These are phyloP conservation scores for Pteronotus mesoamericanus DNA, from an alignment of 2,797 vertebrate species.

Conservation along the genomic window DNA sequence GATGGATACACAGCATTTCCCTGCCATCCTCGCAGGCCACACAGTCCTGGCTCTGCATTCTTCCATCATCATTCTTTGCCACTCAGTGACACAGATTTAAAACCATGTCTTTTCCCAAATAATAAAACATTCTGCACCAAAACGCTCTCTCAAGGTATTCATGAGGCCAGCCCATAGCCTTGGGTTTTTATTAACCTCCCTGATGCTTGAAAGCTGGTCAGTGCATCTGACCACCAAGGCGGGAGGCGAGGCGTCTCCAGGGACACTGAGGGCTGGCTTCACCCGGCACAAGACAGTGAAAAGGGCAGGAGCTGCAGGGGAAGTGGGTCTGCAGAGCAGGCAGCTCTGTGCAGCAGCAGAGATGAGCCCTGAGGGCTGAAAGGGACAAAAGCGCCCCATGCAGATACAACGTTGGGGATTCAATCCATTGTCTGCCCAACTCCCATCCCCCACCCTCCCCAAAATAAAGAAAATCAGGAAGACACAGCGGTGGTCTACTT, in stretches of 20 bases:
- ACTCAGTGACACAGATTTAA: background rate
- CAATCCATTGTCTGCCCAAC: background rate
- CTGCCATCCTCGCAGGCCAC: background rate
- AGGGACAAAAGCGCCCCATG: background rate
- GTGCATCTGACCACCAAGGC: background rate
- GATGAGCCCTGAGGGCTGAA: background rate
- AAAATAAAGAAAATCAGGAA: background rate
- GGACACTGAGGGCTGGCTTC: background rate
- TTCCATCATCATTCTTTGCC: rapidly evolving
- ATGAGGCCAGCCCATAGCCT: background rate
- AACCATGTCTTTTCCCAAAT: background rate
- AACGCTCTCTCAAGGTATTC: background rate
- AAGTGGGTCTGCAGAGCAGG: background rate
- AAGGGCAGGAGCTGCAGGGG: rapidly evolving
- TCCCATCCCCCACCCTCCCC: background rate
- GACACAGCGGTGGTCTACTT: slow-evolving; percentile 60
- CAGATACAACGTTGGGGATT: background rate
- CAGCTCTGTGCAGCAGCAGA: rapidly evolving
- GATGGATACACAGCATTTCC: rapidly evolving
- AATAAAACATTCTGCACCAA: background rate
- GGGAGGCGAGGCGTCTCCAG: background rate
- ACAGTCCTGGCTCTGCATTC: rapidly evolving
- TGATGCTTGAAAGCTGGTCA: no score
- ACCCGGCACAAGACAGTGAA: background rate
- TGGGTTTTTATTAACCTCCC: rapidly evolving